Conservation (phyloP, 64 coral and sea anemone genomes). For the Stichodactyla helianthus region DNA sequence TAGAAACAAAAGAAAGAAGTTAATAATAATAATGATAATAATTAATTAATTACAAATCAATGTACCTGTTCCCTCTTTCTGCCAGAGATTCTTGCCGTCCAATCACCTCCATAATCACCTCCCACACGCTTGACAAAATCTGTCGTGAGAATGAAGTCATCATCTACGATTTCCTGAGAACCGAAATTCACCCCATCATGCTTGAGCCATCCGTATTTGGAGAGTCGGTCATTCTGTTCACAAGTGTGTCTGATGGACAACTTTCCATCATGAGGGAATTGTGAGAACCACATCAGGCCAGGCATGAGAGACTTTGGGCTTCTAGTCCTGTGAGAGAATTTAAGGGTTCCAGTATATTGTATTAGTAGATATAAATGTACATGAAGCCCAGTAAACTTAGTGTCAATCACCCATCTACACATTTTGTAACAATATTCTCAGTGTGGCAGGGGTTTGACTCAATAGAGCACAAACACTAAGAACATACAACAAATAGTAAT, state of each 20-base stretch:
- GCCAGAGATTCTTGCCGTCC: constrained; percentile 87
- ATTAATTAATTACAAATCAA: no score
- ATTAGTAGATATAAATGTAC: no score
- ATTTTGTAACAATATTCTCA: no score
- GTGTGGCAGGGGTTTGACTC: no score
- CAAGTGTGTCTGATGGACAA: constrained; percentile 82
- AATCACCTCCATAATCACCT: constrained; percentile 86
- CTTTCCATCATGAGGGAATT: constrained; percentile 65
- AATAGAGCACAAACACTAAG: no score
- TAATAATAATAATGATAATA: no score
- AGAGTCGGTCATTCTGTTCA: constrained; percentile 83
- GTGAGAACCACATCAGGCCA: constrained; percentile 97
- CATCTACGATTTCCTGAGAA: constrained; percentile 83
- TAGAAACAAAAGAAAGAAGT: not conserved
- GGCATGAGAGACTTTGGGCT: constrained; percentile 84
- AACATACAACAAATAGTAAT: no score
- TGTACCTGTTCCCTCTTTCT: constrained; percentile 22
- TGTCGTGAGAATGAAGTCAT: constrained; percentile 77
- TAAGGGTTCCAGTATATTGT: not conserved
- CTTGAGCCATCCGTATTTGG: constrained; percentile 94
- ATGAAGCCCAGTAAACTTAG: no score
- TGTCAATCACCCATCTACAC: no score
- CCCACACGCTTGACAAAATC: constrained; percentile 79
- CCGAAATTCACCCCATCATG: constrained; percentile 97
- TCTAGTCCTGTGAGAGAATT: constrained; percentile 55